Evolutionary conservation across 1,140 invertebrate species (phyloP), one percentile per base, ranked within the genome.

Genomic region (Platyura marginata): DNA sequence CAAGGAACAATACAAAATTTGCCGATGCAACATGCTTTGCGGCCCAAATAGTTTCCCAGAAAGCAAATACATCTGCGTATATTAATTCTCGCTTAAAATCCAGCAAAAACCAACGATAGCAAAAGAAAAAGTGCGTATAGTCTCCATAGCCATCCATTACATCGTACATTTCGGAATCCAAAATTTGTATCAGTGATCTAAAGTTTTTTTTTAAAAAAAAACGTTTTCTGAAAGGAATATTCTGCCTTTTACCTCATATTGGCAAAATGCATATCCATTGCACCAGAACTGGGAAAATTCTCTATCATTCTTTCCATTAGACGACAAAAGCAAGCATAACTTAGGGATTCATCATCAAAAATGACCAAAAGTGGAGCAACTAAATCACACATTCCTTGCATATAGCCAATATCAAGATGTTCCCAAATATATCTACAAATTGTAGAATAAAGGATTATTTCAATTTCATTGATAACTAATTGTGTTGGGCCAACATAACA

Each of bases 21-120:
- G 72, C 70, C 0, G 88, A 89, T 18, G 85, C 75, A 40, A 90
- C 76, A 54, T 85, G 72, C 46, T 81, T 75, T 1, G 91, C 87
- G n/a, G 86, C 81, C 92, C 92, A 96, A 49, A 96, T 94, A 25
- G 81, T 73, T 64, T 96, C 92, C 92, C 92, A 96, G 1, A 89
- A 81, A n/a, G 73, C 64, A 57, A 91, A 94, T 40, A 92, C 83
- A 56, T 94, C 89, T 49, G 90, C 79, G 57, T 95, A 94, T 8
- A 88, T 63, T 44, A 96, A 65, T 64, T 96, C 92, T 67, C 75
- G 52, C 52, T 77, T 77, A 52, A 78, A 78, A 55, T 77, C 74
- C n/a, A 77, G 62, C 41, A 78, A 56, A 61, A 77, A 78, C 92
- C 92, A 96, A 41, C 91, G 76, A 62, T 96, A 96, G 58, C 89